A percentile compares a stretch with the other conserved stretches of the same genome.
These are phyloP conservation scores for Platichthys stellatus DNA, from an alignment of 2,113 vertebrate genomes.

Conservation along the genomic window DNA sequence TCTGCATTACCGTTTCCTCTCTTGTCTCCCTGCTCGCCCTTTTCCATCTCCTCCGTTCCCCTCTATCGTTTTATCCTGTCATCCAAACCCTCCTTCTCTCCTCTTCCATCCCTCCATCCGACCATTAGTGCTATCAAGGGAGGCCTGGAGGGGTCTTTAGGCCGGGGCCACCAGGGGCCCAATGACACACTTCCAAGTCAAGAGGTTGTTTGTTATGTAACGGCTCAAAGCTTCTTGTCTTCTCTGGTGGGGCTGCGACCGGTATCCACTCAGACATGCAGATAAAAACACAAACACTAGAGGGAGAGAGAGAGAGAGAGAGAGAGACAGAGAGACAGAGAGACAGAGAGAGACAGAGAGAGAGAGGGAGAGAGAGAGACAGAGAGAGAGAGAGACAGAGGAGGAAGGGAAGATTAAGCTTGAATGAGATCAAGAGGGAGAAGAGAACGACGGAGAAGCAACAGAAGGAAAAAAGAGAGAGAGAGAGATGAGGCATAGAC, in stretches of 20 bases:
- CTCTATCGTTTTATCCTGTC: neutral
- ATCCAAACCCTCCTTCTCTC: neutral
- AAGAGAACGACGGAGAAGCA: neutral
- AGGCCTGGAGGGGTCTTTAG: conserved; percentile 44
- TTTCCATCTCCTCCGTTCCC: neutral
- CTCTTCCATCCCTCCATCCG: conserved; percentile 20
- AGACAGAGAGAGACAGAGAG: conserved; percentile 33
- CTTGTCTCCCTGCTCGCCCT: conserved; percentile 6
- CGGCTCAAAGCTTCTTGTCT: conserved; percentile 52
- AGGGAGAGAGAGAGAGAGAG: neutral
- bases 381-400: conserved; percentile 40
- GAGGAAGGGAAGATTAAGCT: conserved; percentile 38
- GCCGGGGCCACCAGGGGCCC: conserved; percentile 49
- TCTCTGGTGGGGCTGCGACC: conserved; percentile 46
- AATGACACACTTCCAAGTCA: conserved; percentile 75
- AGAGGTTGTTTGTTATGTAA: conserved; percentile 74
- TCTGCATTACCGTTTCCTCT: neutral
- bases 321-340: conserved; percentile 36
- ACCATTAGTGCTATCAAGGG: conserved; percentile 53
- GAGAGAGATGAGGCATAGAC: neutral
- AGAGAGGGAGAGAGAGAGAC: conserved; percentile 25
- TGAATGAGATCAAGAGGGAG: conserved; percentile 28
- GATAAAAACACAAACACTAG: conserved; percentile 7
- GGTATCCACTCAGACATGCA: conserved; percentile 6
- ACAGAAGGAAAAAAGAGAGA: conserved; percentile 14